Percentiles rank a stretch among this genome's conserved stretches.
Conservation (phyloP, 2,888 invertebrate species). For the Trissonchulus latispiculum region DNA sequence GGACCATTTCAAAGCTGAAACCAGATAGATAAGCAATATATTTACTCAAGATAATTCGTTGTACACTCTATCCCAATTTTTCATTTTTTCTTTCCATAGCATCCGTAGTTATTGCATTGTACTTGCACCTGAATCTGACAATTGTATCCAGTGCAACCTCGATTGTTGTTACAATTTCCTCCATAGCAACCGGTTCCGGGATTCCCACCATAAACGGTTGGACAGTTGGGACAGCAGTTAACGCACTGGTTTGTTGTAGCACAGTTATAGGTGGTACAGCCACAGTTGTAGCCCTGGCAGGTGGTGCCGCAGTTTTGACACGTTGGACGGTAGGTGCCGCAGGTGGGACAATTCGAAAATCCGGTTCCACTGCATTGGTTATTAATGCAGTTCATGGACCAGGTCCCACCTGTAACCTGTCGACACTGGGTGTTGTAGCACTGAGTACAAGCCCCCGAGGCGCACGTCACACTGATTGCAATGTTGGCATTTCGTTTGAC, state of each 20-base stretch:
- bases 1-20: too few relatives aligned
- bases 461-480: not conserved
- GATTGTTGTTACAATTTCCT: not conserved
- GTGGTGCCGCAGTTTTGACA: not conserved
- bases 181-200: not conserved
- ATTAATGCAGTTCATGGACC: not conserved
- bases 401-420: not conserved
- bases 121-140: not conserved
- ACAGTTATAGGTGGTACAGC: not conserved
- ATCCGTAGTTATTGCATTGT: not conserved
- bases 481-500: not conserved
- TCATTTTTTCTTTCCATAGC: not conserved
- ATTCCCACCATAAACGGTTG: not conserved
- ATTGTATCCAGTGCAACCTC: not conserved
- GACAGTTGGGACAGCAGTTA: not conserved
- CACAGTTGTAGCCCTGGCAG: not conserved
- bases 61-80: too few relatives aligned
- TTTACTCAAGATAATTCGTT: too few relatives aligned
- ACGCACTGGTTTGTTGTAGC: not conserved
- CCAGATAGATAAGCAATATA: too few relatives aligned
- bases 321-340: not conserved
- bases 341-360: not conserved
- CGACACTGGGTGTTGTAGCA: not conserved
- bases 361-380: not conserved
- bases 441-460: not conserved